phyloP scores from a whole-genome alignment of 2,888 invertebrate genomes.

The Girardia tigrina region DNA sequence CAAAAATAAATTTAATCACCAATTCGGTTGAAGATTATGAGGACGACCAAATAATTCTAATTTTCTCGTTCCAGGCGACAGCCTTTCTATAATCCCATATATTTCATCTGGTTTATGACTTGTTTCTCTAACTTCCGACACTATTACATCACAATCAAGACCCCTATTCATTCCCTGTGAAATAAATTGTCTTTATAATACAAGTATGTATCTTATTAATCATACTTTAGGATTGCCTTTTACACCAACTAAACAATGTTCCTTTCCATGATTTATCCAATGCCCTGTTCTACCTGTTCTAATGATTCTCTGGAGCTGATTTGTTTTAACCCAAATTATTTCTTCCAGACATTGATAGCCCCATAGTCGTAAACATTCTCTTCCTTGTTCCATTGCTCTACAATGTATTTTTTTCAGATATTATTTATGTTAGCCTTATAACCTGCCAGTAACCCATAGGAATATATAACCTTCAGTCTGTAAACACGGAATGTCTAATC shows the following conservation, averaged over 20 bases:
- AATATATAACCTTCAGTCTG: slow-evolving; percentile 91
- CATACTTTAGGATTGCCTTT: slow-evolving; percentile 79
- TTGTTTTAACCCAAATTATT: slow-evolving; percentile 96
- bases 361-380: slow-evolving; percentile 87
- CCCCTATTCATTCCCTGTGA: slow-evolving; percentile 55
- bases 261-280: slow-evolving; percentile 96
- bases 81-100: slow-evolving; percentile 85
- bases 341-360: slow-evolving; percentile 86
- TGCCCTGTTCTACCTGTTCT: slow-evolving; percentile 89
- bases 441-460: slow-evolving; percentile 88
- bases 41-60: slow-evolving; percentile 90
- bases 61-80: slow-evolving; percentile 88
- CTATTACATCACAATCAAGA: slow-evolving; percentile 89
- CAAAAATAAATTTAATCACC: slow-evolving; percentile 54
- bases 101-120: slow-evolving; percentile 97
- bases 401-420: slow-evolving; percentile 38
- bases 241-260: slow-evolving; percentile 88
- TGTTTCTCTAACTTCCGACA: slow-evolving; percentile 85
- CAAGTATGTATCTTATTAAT: slow-evolving; percentile 55
- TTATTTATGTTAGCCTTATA: too few relatives aligned
- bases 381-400: slow-evolving; percentile 82
- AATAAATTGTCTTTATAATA: not conserved
- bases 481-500: slow-evolving; percentile 75
- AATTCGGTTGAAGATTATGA: slow-evolving; percentile 92
- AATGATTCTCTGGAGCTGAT: slow-evolving; percentile 87